A percentile compares a stretch with the other conserved stretches of the same genome.
phyloP scores from a whole-genome alignment of 2,113 vertebrate species.

The Pterocles burchelli region DNA sequence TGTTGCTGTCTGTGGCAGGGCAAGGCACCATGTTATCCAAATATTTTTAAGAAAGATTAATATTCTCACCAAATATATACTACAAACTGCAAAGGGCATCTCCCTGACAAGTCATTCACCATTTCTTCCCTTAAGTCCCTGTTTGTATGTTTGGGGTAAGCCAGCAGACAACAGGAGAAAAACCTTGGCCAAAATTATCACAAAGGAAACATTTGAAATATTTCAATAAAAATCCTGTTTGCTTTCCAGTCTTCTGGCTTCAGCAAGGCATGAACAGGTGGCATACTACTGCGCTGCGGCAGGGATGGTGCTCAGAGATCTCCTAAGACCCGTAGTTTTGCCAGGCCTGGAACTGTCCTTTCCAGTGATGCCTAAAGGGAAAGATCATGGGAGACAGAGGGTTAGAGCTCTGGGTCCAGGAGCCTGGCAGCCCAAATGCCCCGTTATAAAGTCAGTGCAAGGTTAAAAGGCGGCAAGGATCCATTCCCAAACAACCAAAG shows the following conservation, averaged over 20 bases:
- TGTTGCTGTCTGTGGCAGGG: neutral
- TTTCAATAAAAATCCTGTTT: neutral
- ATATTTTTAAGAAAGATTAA: neutral
- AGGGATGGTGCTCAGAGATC: neutral
- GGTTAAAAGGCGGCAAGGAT: neutral
- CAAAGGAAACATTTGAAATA: neutral
- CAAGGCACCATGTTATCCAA: neutral
- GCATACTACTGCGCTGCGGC: neutral
- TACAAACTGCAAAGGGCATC: neutral
- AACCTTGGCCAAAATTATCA: neutral
- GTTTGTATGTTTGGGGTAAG: neutral
- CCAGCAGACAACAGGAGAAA: neutral
- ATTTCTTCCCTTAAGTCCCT: neutral
- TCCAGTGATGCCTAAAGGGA: slow-evolving; percentile 46
- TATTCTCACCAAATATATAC: neutral
- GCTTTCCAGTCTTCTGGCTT: slow-evolving; percentile 30
- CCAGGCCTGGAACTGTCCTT: neutral
- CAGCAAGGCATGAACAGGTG: neutral
- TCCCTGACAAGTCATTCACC: neutral
- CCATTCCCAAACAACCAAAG: neutral
- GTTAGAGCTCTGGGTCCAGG: neutral
- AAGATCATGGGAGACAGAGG: slow-evolving; percentile 8
- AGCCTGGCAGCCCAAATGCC: neutral
- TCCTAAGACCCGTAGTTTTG: slow-evolving; percentile 26
- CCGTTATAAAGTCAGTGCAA: neutral